Evolutionary conservation across 2,113 vertebrate genomes (phyloP), one percentile per base, ranked within the genome.

Genomic region (Cichladusa arquata): DNA sequence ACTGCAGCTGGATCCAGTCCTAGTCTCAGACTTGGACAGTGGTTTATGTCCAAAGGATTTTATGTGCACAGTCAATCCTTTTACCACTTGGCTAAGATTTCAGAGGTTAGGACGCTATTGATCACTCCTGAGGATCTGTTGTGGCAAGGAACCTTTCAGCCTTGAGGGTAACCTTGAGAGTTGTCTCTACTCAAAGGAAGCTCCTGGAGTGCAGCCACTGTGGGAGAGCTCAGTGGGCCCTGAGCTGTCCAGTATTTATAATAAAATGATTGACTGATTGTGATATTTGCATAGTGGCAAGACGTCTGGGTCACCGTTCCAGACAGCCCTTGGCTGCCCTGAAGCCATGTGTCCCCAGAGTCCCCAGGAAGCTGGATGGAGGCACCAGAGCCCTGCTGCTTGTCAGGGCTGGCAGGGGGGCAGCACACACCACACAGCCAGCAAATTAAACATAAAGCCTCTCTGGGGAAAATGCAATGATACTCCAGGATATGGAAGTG

Each of bases 401-500:
- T 22, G 45, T 3, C 14, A 18, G 53, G 45, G 53, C 53, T 67
- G 51, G 51, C 14, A 38, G 12, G 5, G 14, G 14, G 23, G 15
- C 17, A 60, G 38, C 44, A 18, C 45, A 12, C 8, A 0, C 22
- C n/a, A 14, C 53, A 45, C 19, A 12, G 0, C 6, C 76, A 31
- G 25, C 25, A 25, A 40, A 62, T 10, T 2, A 12, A 67, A 54
- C 24, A 12, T 2, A 5, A 34, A 87, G 0, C 23, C 24, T 36
- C 2, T 14, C 11, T 8, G n/a, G 44, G 12, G 10, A 11, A 80
- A 72, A 5, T 16, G 19, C 19, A 42, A 0, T 19, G 34, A 16
- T 22, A 1, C 18, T 44, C 3, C 26, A 58, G 38, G 34, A 31
- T 17, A 7, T 5, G n/a, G 22, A 12, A 51, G 22, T 42, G n/a